phyloP scores from a whole-genome alignment of 2,888 invertebrate genomes.

The Tinea semifulvella region DNA sequence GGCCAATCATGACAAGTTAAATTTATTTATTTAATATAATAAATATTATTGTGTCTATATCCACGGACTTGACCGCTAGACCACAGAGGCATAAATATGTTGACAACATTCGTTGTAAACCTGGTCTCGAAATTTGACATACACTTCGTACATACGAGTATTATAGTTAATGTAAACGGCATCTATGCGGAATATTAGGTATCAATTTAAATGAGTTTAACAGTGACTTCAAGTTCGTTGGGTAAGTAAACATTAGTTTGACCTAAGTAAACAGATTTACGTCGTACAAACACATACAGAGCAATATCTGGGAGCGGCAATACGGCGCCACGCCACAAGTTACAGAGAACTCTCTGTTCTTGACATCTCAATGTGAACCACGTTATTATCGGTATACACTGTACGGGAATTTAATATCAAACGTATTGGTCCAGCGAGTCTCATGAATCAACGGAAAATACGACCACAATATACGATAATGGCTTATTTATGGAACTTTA shows the following conservation, averaged over 20 bases:
- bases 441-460: background rate
- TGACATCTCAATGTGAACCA: conserved; percentile 32
- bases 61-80: too few relatives aligned
- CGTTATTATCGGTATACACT: conserved; percentile 25
- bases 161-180: too few relatives aligned
- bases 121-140: too few relatives aligned
- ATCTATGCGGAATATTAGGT: too few relatives aligned
- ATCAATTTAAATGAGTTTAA: too few relatives aligned
- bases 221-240: background rate
- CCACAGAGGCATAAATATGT: too few relatives aligned
- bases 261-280: conserved; percentile 1
- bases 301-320: conserved; percentile 7
- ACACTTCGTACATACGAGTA: too few relatives aligned
- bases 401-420: background rate
- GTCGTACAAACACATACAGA: background rate
- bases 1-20: too few relatives aligned
- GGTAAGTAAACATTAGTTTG: background rate
- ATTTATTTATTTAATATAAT: too few relatives aligned
- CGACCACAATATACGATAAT: background rate
- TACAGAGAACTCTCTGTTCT: conserved; percentile 6
- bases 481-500: too few relatives aligned
- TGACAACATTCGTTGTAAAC: too few relatives aligned
- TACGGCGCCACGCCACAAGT: conserved; percentile 3
- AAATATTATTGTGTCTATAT: too few relatives aligned
- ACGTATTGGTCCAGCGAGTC: background rate